Evolutionary conservation across 92 coral and sea anemone genomes (phyloP), one percentile per base, ranked within the genome.

Genomic region (Pocillopora meandrina): DNA sequence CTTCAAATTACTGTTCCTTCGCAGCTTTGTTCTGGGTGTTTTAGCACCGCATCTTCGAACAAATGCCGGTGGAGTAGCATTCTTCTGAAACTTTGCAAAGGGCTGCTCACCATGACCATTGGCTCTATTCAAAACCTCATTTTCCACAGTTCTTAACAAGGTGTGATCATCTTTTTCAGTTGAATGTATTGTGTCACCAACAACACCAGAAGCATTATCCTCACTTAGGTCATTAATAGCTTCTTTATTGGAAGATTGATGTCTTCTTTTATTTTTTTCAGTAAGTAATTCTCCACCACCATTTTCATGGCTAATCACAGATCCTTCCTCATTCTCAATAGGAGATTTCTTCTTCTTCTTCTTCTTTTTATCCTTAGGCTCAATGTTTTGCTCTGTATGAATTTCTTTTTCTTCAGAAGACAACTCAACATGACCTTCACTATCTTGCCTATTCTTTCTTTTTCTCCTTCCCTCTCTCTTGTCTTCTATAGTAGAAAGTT

Each of bases 51-150:
- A 76, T 76, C 78, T 89, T 82, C 85, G 73, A n/a, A 93, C 84
- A 71, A 89, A 93, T 49, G 97, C 95, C 36, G 91, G 90, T 1
- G 97, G 97, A 59, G 93, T 74, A 42, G 77, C 76, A 56, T 83
- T 82, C 74, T 90, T 92, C 67, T 74, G 58, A 72, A 85, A 91
- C 52, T 82, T 65, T 36, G 90, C 89, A 81, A 89, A 93, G 56
- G 95, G 84, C 42, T 85, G 74, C 36, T 21, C n/a, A 12, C 59
- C 33, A 26, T 12, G 19, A 36, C 85, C 55, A 49, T 65, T 52
- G 56, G 83, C 82, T 35, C 66, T 76, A 47, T 15, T 23, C 56
- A 82, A 61, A 62, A 42, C 81, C 74, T 67, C 76, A 33, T 47
- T 76, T 18, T 63, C 56, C 10, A 18, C 73, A 13, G 23, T 74